Conservation (phyloP, 2,113 vertebrate species). For the Microcebus jonahi region DNA sequence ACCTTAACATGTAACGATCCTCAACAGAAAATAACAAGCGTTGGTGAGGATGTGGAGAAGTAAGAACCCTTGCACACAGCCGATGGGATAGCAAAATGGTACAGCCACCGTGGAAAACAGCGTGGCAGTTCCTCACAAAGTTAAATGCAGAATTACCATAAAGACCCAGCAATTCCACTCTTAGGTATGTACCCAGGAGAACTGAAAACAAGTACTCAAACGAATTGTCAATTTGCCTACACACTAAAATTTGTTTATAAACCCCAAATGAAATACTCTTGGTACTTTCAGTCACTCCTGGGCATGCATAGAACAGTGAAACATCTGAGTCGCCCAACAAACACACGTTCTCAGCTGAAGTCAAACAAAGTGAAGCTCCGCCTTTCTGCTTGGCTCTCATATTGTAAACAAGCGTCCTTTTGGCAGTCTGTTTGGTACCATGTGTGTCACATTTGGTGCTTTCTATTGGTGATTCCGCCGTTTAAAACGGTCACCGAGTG, state of each 20-base stretch:
- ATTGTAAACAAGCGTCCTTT: background rate
- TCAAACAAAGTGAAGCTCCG: background rate
- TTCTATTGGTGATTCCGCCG: background rate
- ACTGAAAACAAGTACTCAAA: background rate
- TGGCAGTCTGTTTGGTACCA: background rate
- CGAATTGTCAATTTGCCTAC: background rate
- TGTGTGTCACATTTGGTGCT: background rate
- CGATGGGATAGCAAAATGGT: background rate
- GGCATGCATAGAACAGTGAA: background rate
- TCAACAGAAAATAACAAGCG: background rate
- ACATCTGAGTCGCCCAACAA: background rate
- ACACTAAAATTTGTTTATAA: background rate
- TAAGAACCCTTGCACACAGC: fast-evolving
- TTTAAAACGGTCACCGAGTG: background rate
- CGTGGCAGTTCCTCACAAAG: background rate
- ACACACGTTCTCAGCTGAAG: background rate
- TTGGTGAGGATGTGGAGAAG: background rate
- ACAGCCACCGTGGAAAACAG: background rate
- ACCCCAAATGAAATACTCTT: background rate
- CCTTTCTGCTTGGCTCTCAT: background rate
- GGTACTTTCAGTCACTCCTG: background rate
- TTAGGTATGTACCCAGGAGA: background rate
- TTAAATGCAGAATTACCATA: background rate
- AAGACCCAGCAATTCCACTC: background rate
- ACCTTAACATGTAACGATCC: background rate